Base-by-base conservation (phyloP, 1,140 invertebrate genomes). In the Eueides isabella region DNA sequence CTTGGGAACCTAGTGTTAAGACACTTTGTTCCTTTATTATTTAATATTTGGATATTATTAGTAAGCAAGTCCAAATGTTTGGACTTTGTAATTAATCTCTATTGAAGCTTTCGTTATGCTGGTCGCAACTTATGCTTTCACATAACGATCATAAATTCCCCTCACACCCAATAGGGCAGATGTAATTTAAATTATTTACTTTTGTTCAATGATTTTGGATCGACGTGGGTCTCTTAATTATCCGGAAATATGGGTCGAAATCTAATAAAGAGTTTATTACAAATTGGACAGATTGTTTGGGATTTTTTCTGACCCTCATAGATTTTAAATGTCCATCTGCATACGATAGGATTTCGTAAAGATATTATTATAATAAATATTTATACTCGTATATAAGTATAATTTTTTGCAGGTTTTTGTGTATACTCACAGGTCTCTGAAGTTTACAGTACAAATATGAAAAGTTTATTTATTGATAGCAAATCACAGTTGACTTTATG, bases 201-300 rank as follows among this genome's bases (percentile, higher is more conserved):
- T 55, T 30, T 48, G 38, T 70, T 44, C 73, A 31, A 70, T 74
- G 67, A 74, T 70, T 74, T 67, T 33, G 62, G 62, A 62, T n/a
- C n/a, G n/a, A 31, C 67, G 62, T 30, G 61, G 48, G 73, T 29
- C 12, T 70, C 65, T 74, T 74, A 74, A 74, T 74, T 70, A 74
- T 67, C 48, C 65, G 30, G 61, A 29, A 69, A 74, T 74, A 67
- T 67, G 73, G 73, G 73, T 62, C 19, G 30, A 33, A 74, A 74
- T 74, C 62, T 26, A 66, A 74, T 69, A 65, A 41, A 41, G 72
- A n/a, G 30, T 35, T 72, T 72, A 4, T 4, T 26, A 55, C 23
- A 55, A 55, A 55, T 55, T 55, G 19, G 19, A 55, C 19, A 9
- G 48, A 55, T 26, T 55, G 19, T 23, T 55, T 55, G 23, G 19